Conservation (phyloP, 2,113 vertebrate genomes). For the Procapra przewalskii region DNA sequence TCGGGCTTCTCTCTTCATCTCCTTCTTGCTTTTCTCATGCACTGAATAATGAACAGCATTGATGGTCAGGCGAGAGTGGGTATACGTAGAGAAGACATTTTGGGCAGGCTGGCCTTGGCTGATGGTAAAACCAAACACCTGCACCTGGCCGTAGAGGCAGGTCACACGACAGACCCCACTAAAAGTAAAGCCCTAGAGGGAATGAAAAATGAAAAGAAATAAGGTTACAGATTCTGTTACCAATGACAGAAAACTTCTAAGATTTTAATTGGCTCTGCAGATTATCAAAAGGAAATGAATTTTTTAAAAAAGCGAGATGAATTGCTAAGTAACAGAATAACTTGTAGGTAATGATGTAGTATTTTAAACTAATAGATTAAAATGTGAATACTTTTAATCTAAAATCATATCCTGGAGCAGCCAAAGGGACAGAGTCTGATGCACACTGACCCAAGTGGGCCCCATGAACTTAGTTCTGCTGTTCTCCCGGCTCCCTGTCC, state of each 20-base stretch:
- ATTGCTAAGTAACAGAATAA: background rate
- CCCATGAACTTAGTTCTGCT: background rate
- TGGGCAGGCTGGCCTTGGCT: conserved; percentile 87
- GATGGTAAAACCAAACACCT: conserved; percentile 89
- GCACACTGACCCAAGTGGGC: background rate
- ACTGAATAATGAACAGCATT: conserved; percentile 75
- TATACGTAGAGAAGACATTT: conserved; percentile 86
- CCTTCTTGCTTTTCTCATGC: conserved; percentile 72
- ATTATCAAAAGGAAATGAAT: background rate
- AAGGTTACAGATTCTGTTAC: background rate
- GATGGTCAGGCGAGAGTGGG: conserved; percentile 86
- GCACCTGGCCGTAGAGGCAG: conserved; percentile 91
- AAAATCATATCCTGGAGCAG: background rate
- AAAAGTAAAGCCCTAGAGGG: conserved; percentile 84
- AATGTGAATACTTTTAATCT: background rate
- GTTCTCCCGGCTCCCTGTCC: fast-evolving
- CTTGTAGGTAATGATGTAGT: background rate
- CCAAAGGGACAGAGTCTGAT: too few relatives aligned
- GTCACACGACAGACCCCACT: conserved; percentile 88
- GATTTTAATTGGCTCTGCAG: background rate
- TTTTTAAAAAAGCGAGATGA: background rate
- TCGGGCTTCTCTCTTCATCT: conserved; percentile 69
- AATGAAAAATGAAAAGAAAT: background rate
- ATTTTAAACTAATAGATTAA: background rate
- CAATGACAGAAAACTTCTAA: background rate